Conservation (phyloP, 1,140 invertebrate species). For the Drosophila pectinifera region DNA sequence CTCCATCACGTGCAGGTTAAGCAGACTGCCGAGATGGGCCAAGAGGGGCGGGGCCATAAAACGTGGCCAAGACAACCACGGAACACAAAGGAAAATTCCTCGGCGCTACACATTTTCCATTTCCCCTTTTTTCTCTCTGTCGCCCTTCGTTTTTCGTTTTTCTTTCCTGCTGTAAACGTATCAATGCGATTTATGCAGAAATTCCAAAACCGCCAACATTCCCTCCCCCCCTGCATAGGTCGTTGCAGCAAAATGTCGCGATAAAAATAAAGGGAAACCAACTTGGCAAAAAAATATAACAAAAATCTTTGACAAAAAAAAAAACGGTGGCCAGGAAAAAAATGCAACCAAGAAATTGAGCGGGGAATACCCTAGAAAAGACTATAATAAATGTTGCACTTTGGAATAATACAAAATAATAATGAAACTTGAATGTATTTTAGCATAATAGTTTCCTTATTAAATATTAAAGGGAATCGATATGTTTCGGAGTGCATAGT, state of each 20-base stretch:
- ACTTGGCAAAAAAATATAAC: not conserved
- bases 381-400: not conserved
- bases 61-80: constrained; percentile 58
- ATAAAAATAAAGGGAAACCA: constrained; percentile 32
- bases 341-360: not conserved
- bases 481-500: not conserved
- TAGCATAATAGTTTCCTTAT: not conserved
- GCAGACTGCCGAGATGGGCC: constrained; percentile 22
- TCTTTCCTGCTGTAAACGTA: constrained; percentile 41
- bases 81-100: constrained; percentile 62
- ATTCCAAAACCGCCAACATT: constrained; percentile 37
- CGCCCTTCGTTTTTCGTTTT: not conserved
- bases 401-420: no score
- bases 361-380: not conserved
- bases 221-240: constrained; percentile 15
- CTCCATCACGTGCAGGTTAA: constrained; percentile 70
- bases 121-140: not conserved
- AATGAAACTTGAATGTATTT: no score
- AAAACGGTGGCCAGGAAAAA: not conserved
- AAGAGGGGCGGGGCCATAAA: constrained; percentile 57
- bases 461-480: not conserved
- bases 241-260: constrained; percentile 51
- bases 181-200: constrained; percentile 80
- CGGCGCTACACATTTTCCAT: constrained; percentile 12
- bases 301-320: not conserved